These are phyloP conservation scores for Monopterus albus DNA, from an alignment of 2,113 vertebrate genomes.

Conservation along the genomic window DNA sequence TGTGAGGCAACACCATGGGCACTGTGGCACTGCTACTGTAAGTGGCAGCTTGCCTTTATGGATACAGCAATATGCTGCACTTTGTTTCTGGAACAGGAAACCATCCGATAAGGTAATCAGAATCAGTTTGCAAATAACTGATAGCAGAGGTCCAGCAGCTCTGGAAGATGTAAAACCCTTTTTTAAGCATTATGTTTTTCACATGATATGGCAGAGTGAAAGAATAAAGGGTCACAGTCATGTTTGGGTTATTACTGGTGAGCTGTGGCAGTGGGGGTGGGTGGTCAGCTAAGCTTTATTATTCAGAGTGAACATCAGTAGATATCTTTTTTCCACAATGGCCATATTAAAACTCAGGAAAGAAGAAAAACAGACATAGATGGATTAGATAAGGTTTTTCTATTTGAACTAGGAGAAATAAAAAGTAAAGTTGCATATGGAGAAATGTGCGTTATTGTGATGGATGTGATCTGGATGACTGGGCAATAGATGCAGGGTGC, in stretches of 20 bases:
- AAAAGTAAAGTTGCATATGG: conserved; percentile 64
- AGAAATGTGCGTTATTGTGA: conserved; percentile 38
- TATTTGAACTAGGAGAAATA: conserved; percentile 59
- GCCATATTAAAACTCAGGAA: conserved; percentile 61
- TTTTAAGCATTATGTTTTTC: conserved; percentile 67
- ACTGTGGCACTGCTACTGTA: conserved; percentile 27
- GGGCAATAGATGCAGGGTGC: conserved; percentile 7
- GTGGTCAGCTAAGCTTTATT: conserved; percentile 63
- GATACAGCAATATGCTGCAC: conserved; percentile 7
- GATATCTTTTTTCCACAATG: conserved; percentile 71
- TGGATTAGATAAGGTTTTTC: conserved; percentile 65
- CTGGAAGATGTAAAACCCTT: conserved; percentile 52
- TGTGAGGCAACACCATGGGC: conserved; percentile 51
- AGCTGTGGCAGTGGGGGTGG: conserved; percentile 57
- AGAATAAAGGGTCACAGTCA: conserved; percentile 61
- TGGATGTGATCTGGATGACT: conserved; percentile 38
- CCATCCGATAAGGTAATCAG: conserved; percentile 66
- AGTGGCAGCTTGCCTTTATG: conserved; percentile 27
- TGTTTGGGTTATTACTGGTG: conserved; percentile 56
- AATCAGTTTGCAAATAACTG: conserved; percentile 49
- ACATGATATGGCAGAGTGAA: conserved; percentile 61
- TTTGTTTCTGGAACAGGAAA: conserved; percentile 31
- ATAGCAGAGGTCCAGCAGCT: conserved; percentile 44
- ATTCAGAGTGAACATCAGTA: conserved; percentile 68
- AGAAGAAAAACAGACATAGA: conserved; percentile 69